A percentile compares a stretch with the other conserved stretches of the same genome.
Evolutionary conservation across 2,113 vertebrate species (phyloP).

Genomic region (Passer domesticus): DNA sequence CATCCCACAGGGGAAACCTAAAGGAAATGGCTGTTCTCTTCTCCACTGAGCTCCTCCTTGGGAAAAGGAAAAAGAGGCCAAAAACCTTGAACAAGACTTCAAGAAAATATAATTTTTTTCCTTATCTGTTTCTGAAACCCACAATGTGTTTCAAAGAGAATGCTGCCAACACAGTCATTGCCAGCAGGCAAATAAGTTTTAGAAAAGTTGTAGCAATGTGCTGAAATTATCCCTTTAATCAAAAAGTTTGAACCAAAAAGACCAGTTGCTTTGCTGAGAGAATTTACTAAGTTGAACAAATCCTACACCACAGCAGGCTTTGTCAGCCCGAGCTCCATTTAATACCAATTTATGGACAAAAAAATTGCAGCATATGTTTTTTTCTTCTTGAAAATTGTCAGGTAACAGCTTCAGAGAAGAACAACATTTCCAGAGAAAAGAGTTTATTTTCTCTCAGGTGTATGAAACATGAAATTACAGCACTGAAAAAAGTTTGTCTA

Average conservation of each 20-base stretch:
- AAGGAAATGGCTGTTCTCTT: neutral
- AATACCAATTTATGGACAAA: conserved; percentile 24
- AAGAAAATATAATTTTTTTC: rapidly evolving
- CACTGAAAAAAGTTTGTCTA: conserved; percentile 23
- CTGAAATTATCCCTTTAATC: neutral
- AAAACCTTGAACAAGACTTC: neutral
- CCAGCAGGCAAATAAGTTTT: neutral
- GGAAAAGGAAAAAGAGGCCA: neutral
- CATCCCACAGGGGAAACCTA: neutral
- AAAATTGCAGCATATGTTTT: neutral
- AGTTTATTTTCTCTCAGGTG: conserved; percentile 10
- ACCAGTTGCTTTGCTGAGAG: neutral
- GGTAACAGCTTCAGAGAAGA: conserved; percentile 25
- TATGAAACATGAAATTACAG: neutral
- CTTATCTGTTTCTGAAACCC: neutral
- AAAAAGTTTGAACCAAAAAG: neutral
- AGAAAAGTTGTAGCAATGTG: neutral
- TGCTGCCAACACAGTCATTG: neutral
- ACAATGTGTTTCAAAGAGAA: neutral
- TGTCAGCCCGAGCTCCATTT: neutral
- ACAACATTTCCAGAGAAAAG: conserved; percentile 1
- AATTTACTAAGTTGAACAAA: neutral
- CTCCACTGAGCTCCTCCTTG: neutral
- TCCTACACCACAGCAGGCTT: neutral
- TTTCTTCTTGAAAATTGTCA: conserved; percentile 4